Base-by-base conservation (phyloP, 1,140 invertebrate genomes). In the Physella acuta region DNA sequence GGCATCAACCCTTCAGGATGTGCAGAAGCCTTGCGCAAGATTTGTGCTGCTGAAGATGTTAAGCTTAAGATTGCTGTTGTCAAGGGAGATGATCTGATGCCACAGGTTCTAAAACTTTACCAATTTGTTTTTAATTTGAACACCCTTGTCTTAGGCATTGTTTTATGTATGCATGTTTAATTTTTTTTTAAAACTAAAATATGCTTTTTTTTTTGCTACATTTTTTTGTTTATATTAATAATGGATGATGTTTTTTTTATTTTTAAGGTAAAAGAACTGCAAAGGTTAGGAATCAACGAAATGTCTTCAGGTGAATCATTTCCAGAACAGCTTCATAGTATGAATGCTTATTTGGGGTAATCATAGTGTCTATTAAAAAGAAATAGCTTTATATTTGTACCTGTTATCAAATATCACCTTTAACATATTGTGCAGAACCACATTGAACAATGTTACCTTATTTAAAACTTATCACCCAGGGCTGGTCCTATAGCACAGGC, bases 271-370 rank as follows among this genome's bases (percentile, higher is more conserved):
- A 20, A 31, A 44, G 74, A 75, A 39, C 28, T 80, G 16, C 44
- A 71, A 51, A 72, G 71, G 55, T 59, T 63, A 24, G 69, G 72
- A 2, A 71, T 79, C 24, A 72, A 51, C 58, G 80, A 87, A 26
- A 85, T 87, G 76, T 65, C 75, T 34, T 80, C 80, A 30, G 80
- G 81, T 3, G 71, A 76, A 31, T 51, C 74, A 24, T 79, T 85
- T 71, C 86, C 86, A 4, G 61, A 76, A 17, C 78, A 74, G 37
- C 71, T 87, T 3, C 81, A 83, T 37, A 88, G 86, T 71, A 85
- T 87, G 78, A 87, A 87, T 82, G 86, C 87, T 4, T 88, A 88
- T 73, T 72, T 88, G 24, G 87, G 87, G 87, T 87, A 81, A 76
- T 72, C 39, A 11, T 44, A 44, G 20, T 2, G 59, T 33, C 14